Evolutionary conservation across 2,888 invertebrate species (phyloP).

Genomic region (Acleris emargana): DNA sequence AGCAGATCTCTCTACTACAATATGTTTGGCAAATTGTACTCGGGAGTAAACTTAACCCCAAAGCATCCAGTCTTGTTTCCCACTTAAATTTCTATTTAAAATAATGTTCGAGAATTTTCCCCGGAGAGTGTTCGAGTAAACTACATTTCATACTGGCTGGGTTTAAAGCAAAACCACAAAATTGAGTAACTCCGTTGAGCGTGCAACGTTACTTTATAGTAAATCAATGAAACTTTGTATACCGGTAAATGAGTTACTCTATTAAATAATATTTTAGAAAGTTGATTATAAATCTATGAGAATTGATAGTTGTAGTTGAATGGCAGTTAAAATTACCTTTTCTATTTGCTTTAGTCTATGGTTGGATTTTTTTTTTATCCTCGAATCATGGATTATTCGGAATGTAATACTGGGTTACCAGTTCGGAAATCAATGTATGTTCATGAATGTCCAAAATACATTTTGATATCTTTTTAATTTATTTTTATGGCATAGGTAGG

Average conservation of each 20-base stretch:
- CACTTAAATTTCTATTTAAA: conserved; percentile 3
- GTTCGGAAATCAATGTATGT: too few species aligned
- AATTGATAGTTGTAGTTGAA: neutral
- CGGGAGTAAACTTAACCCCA: neutral
- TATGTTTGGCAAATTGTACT: neutral
- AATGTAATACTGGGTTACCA: too few species aligned
- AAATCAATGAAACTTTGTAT: neutral
- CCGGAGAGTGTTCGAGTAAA: conserved; percentile 19
- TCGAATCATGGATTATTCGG: too few species aligned
- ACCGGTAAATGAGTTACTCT: too few species aligned
- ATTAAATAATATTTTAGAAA: neutral
- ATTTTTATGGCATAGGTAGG: too few species aligned
- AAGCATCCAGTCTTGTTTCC: neutral
- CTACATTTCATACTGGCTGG: conserved; percentile 17
- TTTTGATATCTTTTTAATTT: too few species aligned
- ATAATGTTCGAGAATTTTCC: conserved; percentile 10
- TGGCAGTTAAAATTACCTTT: too few species aligned
- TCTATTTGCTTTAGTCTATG: too few species aligned
- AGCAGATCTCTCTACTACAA: too few species aligned
- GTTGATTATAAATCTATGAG: neutral
- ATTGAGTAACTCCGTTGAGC: conserved; percentile 2
- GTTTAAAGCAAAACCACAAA: conserved; percentile 11
- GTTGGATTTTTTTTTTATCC: too few species aligned
- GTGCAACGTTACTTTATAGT: conserved; percentile 1
- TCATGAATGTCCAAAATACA: too few species aligned